Conservation (phyloP, 64 coral and sea anemone genomes). For the Actinia equina region DNA sequence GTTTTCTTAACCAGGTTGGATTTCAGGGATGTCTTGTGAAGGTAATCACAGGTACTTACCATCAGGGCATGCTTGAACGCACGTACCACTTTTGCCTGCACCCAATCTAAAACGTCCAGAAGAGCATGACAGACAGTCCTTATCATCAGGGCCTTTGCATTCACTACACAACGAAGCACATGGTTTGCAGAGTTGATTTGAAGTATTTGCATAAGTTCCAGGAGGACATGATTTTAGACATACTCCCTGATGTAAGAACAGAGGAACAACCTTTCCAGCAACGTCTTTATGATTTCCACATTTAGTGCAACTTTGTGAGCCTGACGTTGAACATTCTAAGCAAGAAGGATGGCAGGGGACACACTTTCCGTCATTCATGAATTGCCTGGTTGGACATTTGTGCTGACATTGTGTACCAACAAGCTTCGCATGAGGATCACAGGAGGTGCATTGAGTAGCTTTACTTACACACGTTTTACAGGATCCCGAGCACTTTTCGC, state of each 20-base stretch:
- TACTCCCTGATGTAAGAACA: conserved; percentile 31
- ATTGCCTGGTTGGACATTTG: conserved; percentile 46
- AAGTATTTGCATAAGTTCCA: conserved; percentile 61
- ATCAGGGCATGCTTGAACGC: conserved; percentile 65
- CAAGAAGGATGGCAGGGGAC: conserved; percentile 77
- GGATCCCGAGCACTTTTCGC: conserved; percentile 56
- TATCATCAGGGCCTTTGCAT: conserved; percentile 42
- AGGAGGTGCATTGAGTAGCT: conserved; percentile 69
- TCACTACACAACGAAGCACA: conserved; percentile 73
- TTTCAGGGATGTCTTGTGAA: too few relatives aligned
- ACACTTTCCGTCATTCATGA: conserved; percentile 47
- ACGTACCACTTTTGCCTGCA: conserved; percentile 21
- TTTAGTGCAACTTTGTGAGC: conserved; percentile 56
- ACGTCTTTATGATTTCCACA: conserved; percentile 45
- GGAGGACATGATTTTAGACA: conserved; percentile 21
- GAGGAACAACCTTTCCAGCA: background rate
- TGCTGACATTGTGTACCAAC: conserved; percentile 32
- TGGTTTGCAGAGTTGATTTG: conserved; percentile 54
- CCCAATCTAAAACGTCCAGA: conserved; percentile 52
- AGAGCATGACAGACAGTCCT: conserved; percentile 74
- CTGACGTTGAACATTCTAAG: conserved; percentile 42
- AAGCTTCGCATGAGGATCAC: conserved; percentile 44
- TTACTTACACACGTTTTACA: conserved; percentile 66
- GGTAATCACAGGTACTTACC: conserved; percentile 40
- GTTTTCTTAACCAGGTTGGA: too few relatives aligned